These are phyloP conservation scores for Drosophila novamexicana DNA, from an alignment of 1,140 invertebrate genomes.

Conservation along the genomic window DNA sequence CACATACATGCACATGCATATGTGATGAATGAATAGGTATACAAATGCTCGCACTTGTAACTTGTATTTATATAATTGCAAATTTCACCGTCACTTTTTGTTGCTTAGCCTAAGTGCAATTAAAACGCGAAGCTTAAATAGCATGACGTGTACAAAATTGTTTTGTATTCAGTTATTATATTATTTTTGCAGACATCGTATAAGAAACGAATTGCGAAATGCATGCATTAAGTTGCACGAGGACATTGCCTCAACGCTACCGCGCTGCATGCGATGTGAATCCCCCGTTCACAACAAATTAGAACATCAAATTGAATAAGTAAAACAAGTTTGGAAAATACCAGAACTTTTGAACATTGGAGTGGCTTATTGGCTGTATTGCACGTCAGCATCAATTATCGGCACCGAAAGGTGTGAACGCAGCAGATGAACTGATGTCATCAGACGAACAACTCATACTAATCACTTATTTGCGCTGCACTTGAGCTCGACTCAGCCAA, in stretches of 20 bases:
- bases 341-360: too few relatives aligned
- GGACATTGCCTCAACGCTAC: background rate
- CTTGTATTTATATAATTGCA: slow-evolving; percentile 73
- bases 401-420: background rate
- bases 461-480: slow-evolving; percentile 4
- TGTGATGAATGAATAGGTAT: slow-evolving; percentile 15
- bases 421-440: slow-evolving; percentile 19
- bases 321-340: background rate
- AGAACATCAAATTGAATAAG: background rate
- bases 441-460: background rate
- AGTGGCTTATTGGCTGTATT: background rate
- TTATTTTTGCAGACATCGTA: background rate
- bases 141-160: slow-evolving; percentile 54
- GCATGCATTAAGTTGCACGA: slow-evolving; percentile 11
- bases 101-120: slow-evolving; percentile 67
- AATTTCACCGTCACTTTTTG: slow-evolving; percentile 72
- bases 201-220: slow-evolving; percentile 14
- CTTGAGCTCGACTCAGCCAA: background rate
- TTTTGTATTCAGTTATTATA: slow-evolving; percentile 18
- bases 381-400: slow-evolving; percentile 1
- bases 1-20: background rate
- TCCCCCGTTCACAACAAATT: background rate
- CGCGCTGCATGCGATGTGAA: background rate
- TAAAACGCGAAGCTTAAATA: slow-evolving; percentile 63
- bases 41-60: slow-evolving; percentile 33